Evolutionary conservation across 2,797 vertebrate genomes (phyloP).

Genomic region (Chaetophractus vellerosus): DNA sequence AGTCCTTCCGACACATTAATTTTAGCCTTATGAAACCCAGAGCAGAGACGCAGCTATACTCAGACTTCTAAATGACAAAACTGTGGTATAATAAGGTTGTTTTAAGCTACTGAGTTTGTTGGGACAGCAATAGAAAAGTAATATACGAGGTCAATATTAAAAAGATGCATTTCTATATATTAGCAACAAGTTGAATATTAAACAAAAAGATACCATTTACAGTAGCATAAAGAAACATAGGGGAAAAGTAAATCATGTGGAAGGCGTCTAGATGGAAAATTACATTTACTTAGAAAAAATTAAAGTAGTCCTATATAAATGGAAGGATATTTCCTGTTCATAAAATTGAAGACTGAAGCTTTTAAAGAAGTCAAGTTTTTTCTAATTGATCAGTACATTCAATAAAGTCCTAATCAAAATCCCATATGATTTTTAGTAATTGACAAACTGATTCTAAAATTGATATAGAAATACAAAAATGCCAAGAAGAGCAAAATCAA

Average conservation of each 20-base stretch:
- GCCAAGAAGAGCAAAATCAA: background rate
- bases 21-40: no score
- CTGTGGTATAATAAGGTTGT: no score
- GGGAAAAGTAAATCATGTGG: no score
- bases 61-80: background rate
- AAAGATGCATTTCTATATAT: background rate
- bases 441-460: no score
- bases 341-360: background rate
- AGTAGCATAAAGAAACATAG: background rate
- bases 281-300: background rate
- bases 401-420: background rate
- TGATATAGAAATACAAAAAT: background rate
- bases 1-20: no score
- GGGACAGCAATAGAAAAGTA: no score
- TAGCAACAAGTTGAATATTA: background rate
- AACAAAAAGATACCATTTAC: background rate
- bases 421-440: no score
- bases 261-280: background rate
- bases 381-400: no score
- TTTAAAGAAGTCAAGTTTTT: background rate
- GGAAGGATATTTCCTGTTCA: background rate
- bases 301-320: background rate
- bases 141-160: background rate
- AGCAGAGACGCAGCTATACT: no score
- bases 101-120: no score